Evolutionary conservation across 64 coral and sea anemone species (phyloP).

Genomic region (Dendronephthya gigantea): DNA sequence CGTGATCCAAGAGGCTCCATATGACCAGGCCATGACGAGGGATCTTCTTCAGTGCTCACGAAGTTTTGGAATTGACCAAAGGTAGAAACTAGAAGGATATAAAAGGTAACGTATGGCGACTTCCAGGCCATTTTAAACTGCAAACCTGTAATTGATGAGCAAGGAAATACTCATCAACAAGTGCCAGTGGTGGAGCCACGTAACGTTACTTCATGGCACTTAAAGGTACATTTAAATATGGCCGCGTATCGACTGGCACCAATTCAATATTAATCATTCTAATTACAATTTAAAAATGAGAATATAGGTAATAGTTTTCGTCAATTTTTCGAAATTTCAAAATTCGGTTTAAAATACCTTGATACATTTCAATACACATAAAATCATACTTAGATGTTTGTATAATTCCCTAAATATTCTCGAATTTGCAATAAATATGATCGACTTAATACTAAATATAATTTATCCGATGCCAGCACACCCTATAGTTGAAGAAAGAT

Average conservation of each 20-base stretch:
- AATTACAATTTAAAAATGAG: background rate
- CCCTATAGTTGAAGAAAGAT: background rate
- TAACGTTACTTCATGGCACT: background rate
- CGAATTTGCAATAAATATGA: too few species aligned
- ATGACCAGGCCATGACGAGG: conserved; percentile 52
- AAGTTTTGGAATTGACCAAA: background rate
- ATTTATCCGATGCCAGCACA: too few species aligned
- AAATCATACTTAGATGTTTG: too few species aligned
- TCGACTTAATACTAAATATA: too few species aligned
- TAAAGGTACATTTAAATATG: background rate
- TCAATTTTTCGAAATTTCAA: too few species aligned
- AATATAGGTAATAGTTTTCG: too few species aligned
- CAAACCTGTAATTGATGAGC: background rate
- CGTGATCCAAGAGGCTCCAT: conserved; percentile 63
- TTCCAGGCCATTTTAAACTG: background rate
- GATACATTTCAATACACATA: too few species aligned
- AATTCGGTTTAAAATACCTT: too few species aligned
- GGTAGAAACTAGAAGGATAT: background rate
- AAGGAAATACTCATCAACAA: background rate
- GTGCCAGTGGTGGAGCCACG: background rate
- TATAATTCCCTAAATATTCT: too few species aligned
- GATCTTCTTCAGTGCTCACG: conserved; percentile 4
- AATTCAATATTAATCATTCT: background rate
- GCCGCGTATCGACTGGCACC: background rate
- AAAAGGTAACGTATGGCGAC: background rate